phyloP scores from a whole-genome alignment of 2,113 vertebrate genomes.

The Mola mola region DNA sequence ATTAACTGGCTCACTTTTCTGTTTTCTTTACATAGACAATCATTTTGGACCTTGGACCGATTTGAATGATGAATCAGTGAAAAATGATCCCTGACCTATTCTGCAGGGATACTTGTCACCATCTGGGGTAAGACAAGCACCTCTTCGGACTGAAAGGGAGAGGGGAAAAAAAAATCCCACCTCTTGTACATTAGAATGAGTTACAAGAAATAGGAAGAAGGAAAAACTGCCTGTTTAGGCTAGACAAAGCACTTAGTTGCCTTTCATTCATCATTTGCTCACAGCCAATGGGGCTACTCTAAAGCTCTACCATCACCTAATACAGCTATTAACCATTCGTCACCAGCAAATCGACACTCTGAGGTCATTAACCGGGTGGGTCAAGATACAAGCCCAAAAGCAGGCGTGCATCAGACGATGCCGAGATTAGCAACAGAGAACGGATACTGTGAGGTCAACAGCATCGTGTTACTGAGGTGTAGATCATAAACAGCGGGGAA shows the following conservation, averaged over 20 bases:
- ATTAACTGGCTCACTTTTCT: no score
- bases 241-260: not conserved
- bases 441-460: constrained; percentile 13
- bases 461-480: constrained; percentile 55
- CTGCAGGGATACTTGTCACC: no score
- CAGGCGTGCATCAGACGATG: constrained; percentile 9
- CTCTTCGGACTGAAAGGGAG: no score
- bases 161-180: not conserved
- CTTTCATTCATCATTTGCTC: not conserved
- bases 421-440: constrained; percentile 54
- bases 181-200: not conserved
- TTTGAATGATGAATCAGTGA: no score
- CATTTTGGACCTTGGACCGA: no score
- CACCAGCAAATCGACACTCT: constrained; percentile 6
- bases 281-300: not conserved
- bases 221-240: not conserved
- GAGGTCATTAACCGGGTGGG: constrained; percentile 1
- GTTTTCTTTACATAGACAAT: no score
- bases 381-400: not conserved
- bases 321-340: not conserved
- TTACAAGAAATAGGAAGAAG: not conserved
- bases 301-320: not conserved
- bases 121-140: no score
- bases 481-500: constrained; percentile 20
- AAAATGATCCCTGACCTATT: no score